Conservation (phyloP, 2,113 vertebrate genomes). For the Recurvirostra avosetta region DNA sequence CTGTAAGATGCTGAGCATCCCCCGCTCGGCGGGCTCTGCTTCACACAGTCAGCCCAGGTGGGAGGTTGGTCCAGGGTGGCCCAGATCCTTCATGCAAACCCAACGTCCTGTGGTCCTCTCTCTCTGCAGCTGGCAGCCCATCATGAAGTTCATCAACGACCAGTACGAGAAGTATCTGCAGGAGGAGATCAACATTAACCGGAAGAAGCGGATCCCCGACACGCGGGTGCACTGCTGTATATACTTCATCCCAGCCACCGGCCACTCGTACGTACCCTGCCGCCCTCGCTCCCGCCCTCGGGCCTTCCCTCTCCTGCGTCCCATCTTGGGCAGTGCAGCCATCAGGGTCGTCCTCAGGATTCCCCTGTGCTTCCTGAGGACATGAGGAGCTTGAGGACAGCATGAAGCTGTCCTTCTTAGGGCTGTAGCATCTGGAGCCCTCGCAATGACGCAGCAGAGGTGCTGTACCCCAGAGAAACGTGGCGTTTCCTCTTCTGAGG, state of each 20-base stretch:
- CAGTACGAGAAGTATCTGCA: constrained; percentile 97
- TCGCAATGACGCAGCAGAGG: background rate
- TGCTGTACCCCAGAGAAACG: background rate
- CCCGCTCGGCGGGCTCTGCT: fast-evolving
- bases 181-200: constrained; percentile 93
- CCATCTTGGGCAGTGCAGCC: fast-evolving
- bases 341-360: background rate
- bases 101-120: fast-evolving
- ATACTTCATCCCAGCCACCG: constrained; percentile 97
- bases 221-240: constrained; percentile 97
- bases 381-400: background rate
- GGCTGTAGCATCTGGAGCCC: background rate
- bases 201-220: constrained; percentile 95
- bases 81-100: background rate
- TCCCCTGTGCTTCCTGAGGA: fast-evolving
- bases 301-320: background rate
- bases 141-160: constrained; percentile 98
- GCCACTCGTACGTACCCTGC: constrained; percentile 85
- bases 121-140: constrained; percentile 90
- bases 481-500: fast-evolving
- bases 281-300: fast-evolving
- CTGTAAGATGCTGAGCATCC: background rate
- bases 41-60: fast-evolving
- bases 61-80: background rate
- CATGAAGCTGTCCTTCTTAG: background rate